phyloP scores from a whole-genome alignment of 2,113 vertebrate genomes.

The Hippocampus mohnikei region DNA sequence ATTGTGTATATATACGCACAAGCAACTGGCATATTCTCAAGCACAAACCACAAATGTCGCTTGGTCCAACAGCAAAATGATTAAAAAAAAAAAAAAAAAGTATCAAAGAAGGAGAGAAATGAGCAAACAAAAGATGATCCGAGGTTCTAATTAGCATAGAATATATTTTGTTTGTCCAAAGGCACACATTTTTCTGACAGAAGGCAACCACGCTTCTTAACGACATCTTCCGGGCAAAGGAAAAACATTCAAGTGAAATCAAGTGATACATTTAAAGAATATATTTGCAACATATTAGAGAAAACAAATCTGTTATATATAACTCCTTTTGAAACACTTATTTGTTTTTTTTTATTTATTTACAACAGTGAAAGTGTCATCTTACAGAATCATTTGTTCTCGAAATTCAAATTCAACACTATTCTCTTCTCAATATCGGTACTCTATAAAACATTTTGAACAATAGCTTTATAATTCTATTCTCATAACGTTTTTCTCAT shows the following conservation, averaged over 20 bases:
- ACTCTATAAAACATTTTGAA: no score
- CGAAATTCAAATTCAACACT: no score
- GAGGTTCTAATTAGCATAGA: not conserved
- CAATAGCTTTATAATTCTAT: no score
- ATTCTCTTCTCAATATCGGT: no score
- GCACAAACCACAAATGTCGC: not conserved
- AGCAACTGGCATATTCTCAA: no score
- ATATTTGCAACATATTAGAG: no score
- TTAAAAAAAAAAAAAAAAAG: not conserved
- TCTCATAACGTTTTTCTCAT: no score
- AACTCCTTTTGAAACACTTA: no score
- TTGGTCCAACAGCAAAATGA: not conserved
- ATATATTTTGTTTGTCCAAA: not conserved
- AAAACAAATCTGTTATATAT: no score
- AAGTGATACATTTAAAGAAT: no score
- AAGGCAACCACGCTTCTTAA: not conserved
- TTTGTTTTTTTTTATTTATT: no score
- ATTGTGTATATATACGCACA: not conserved
- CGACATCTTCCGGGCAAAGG: not conserved
- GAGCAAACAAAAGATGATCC: not conserved
- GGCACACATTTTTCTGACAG: not conserved
- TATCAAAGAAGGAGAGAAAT: not conserved
- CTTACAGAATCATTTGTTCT: not conserved
- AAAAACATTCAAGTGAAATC: not conserved
- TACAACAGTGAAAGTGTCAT: not conserved